A percentile compares a stretch with the other conserved stretches of the same genome.
These are phyloP conservation scores for Thaumetopoea pityocampa DNA, from an alignment of 1,140 invertebrate species.

Conservation along the genomic window DNA sequence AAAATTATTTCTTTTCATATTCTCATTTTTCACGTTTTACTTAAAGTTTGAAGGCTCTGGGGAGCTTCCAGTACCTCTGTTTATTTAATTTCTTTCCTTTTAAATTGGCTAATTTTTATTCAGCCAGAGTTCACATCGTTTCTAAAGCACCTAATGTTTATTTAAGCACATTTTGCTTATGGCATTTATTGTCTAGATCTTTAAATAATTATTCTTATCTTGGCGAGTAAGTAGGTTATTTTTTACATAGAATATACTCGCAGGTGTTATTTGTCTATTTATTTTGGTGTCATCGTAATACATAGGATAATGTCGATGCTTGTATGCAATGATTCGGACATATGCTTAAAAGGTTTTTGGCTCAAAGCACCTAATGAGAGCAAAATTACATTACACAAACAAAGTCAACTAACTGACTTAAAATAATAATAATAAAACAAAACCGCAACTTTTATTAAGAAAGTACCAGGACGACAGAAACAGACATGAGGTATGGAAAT, in stretches of 20 bases:
- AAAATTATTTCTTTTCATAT: constrained; percentile 77
- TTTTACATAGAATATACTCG: no score
- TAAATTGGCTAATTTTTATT: constrained; percentile 29
- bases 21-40: constrained; percentile 72
- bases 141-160: no score
- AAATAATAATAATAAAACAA: constrained; percentile 26
- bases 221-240: no score
- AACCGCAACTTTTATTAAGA: constrained; percentile 63
- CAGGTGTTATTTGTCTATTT: no score
- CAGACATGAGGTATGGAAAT: constrained; percentile 75
- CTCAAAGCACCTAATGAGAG: not conserved
- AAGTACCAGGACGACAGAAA: constrained; percentile 65
- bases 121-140: not conserved
- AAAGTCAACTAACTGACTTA: constrained; percentile 7
- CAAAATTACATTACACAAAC: not conserved
- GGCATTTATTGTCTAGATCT: no score
- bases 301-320: no score
- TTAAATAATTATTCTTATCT: no score
- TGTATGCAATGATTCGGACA: no score
- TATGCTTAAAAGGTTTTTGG: no score
- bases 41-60: constrained; percentile 59
- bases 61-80: constrained; percentile 52
- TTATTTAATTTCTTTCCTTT: constrained; percentile 38
- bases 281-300: no score
- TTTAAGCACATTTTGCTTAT: no score